Conservation (phyloP, 2,113 vertebrate genomes). For the Hiodon tergisus region DNA sequence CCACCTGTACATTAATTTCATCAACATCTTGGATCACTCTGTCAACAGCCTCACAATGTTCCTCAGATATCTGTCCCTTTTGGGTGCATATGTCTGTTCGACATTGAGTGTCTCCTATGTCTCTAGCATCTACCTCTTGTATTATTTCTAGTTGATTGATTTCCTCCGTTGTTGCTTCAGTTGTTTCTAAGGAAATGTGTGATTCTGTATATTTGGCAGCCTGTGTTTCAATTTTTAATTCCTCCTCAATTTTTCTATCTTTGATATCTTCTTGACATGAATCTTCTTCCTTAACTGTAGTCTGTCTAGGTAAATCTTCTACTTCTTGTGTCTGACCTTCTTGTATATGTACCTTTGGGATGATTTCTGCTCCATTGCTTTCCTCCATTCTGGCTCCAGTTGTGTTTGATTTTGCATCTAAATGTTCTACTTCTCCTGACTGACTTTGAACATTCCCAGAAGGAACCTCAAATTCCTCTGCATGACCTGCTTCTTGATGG, state of each 20-base stretch:
- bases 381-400: no score
- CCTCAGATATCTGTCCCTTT: not conserved
- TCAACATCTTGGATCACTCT: not conserved
- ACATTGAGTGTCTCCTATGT: conserved; percentile 31
- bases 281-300: not conserved
- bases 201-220: not conserved
- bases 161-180: not conserved
- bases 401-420: no score
- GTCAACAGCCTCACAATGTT: not conserved
- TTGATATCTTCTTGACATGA: not conserved
- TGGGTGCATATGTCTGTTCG: conserved; percentile 17
- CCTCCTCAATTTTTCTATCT: not conserved
- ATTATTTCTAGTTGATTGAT: not conserved
- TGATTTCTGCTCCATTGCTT: no score
- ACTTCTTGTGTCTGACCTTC: conserved; percentile 5
- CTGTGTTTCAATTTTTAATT: not conserved
- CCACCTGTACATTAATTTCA: not conserved
- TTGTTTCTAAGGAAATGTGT: not conserved
- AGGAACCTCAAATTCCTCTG: conserved; percentile 40
- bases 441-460: conserved; percentile 40
- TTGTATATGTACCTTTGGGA: no score
- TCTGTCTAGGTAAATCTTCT: not conserved
- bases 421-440: conserved; percentile 4
- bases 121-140: conserved; percentile 14
- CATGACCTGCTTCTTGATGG: conserved; percentile 25